These are phyloP conservation scores for Dryobates pubescens DNA, from an alignment of 2,797 vertebrate genomes.

Conservation along the genomic window DNA sequence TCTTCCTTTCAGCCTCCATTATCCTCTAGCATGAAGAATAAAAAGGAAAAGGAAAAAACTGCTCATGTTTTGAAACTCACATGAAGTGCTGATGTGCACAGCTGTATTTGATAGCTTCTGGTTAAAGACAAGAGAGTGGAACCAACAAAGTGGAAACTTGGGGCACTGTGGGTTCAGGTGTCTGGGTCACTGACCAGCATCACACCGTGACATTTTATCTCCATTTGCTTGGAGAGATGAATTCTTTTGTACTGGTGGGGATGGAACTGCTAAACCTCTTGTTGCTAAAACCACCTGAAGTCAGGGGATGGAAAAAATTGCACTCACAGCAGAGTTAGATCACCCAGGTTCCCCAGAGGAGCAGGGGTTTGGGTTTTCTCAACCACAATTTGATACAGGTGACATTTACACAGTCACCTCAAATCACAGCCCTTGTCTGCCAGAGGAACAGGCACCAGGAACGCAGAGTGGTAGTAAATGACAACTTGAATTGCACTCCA, in stretches of 20 bases:
- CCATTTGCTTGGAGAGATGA: not conserved
- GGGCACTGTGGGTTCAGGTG: not conserved
- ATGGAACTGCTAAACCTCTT: not conserved
- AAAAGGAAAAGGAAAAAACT: not conserved
- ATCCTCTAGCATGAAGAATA: conserved; percentile 68
- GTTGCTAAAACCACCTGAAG: not conserved
- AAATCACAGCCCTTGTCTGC: no score
- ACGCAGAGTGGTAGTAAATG: no score
- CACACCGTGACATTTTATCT: not conserved
- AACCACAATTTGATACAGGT: no score
- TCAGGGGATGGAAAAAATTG: not conserved
- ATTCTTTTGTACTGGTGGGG: not conserved
- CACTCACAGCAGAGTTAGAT: no score
- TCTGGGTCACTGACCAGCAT: not conserved
- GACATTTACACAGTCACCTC: no score
- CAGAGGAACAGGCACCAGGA: no score
- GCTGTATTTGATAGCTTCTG: not conserved
- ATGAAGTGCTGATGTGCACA: not conserved
- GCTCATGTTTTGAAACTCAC: not conserved
- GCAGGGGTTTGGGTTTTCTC: no score
- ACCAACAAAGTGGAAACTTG: not conserved
- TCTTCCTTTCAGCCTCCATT: conserved; percentile 78
- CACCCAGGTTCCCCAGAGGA: not conserved
- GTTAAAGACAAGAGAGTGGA: not conserved
- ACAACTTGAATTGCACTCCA: no score